phyloP scores from a whole-genome alignment of 1,140 invertebrate genomes.

The Drosophila suzukii region DNA sequence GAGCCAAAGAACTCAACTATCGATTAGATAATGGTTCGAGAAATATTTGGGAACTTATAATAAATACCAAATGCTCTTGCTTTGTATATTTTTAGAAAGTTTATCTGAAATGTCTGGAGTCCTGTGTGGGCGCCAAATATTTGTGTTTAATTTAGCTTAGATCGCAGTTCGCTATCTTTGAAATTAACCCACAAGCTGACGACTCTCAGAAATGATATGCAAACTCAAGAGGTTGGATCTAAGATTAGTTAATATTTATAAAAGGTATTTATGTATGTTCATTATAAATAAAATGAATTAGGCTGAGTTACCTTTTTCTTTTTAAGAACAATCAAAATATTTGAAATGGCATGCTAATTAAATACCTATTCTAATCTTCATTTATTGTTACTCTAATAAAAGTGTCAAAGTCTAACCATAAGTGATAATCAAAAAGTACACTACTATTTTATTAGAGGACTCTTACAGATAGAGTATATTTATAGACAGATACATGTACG shows the following conservation, averaged over 20 bases:
- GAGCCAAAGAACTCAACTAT: slow-evolving; percentile 33
- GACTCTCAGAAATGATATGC: slow-evolving; percentile 1
- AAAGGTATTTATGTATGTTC: slow-evolving; percentile 4
- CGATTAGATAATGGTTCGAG: slow-evolving; percentile 62
- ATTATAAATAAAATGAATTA: neutral
- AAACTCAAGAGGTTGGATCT: slow-evolving; percentile 6
- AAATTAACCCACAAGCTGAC: slow-evolving; percentile 8
- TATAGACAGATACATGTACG: slow-evolving; percentile 9
- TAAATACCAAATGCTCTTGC: slow-evolving; percentile 4
- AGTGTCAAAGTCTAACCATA: neutral
- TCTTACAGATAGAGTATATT: neutral
- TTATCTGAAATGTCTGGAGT: slow-evolving; percentile 4
- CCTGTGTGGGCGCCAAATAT: slow-evolving; percentile 23
- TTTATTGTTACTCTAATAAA: slow-evolving; percentile 4
- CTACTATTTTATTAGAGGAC: neutral
- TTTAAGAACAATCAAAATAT: too few species aligned
- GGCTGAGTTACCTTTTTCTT: neutral
- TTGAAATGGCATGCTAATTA: neutral
- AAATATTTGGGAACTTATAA: slow-evolving; percentile 2
- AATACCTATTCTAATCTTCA: neutral
- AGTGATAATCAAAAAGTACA: neutral
- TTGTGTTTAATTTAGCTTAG: slow-evolving; percentile 7
- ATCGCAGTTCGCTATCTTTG: slow-evolving; percentile 27
- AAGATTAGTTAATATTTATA: slow-evolving; percentile 12
- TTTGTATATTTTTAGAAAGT: neutral